Percentiles rank a stretch among this genome's conserved stretches.
Evolutionary conservation across 2,797 vertebrate species (phyloP).

Genomic region (Notoglanidium macrostoma): DNA sequence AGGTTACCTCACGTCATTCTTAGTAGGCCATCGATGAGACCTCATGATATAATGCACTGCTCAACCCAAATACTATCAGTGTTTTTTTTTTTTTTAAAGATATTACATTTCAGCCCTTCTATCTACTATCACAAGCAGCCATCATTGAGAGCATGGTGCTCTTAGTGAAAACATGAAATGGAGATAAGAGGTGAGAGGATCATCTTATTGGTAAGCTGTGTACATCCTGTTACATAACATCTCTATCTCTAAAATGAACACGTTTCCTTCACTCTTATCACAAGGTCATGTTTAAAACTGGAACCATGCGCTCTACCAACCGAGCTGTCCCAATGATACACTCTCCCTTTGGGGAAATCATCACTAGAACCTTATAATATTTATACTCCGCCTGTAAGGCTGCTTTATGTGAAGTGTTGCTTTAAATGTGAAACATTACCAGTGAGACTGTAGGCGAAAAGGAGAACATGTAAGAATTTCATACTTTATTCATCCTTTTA

Average conservation of each 20-base stretch:
- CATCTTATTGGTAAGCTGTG: slow-evolving; percentile 20
- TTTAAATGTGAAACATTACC: neutral
- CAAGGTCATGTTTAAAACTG: slow-evolving; percentile 41
- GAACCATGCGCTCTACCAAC: slow-evolving; percentile 27
- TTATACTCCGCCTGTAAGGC: neutral
- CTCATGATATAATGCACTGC: neutral
- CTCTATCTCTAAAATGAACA: slow-evolving; percentile 36
- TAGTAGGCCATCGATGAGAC: neutral
- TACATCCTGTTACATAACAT: slow-evolving; percentile 25
- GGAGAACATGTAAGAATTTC: neutral
- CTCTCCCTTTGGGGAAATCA: neutral
- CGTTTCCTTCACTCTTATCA: slow-evolving; percentile 36
- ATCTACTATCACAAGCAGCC: slow-evolving; percentile 9
- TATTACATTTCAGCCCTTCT: neutral
- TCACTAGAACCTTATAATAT: slow-evolving; percentile 28
- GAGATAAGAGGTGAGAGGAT: slow-evolving; percentile 40
- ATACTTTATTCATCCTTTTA: neutral
- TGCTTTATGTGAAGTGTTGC: neutral
- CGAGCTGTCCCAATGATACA: neutral
- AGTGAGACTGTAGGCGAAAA: neutral
- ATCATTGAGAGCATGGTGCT: neutral
- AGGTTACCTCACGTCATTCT: neutral
- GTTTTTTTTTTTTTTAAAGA: neutral
- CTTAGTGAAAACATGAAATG: slow-evolving; percentile 19
- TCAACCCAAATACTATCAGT: neutral